Base-by-base conservation (phyloP, 2,797 vertebrate species). In the Bryconaethiops microstoma region DNA sequence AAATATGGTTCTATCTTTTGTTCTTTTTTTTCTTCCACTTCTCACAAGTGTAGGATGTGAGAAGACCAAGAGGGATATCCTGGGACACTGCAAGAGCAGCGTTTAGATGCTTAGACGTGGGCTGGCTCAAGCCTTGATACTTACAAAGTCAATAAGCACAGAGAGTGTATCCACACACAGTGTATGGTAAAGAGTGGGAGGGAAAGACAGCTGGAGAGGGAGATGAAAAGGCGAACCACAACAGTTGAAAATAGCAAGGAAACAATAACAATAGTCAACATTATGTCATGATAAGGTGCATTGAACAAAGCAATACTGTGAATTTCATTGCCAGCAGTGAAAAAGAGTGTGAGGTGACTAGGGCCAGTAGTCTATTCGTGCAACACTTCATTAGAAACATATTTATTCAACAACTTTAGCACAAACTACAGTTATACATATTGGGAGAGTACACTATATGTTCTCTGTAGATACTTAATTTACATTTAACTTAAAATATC, bases 41-140 rank as follows among this genome's bases (percentile, higher is more conserved):
- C 77, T 81, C 74, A 81, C 59, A 57, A 73, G 75, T 73, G 80
- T 82, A 82, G 80, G 80, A 77, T 8, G 75, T 77, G 68, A 77
- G 80, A 82, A 82, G 7, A 64, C 54, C 76, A 54, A 52, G 57
- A 71, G 7, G 45, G 48, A 42, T 74, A 60, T 14, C 55, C 40
- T n/a, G 72, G 55, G 72, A 60, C 70, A 45, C 13, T n/a, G 70
- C 8, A 19, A 13, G 52, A 72, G 70, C 50, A 54, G 23, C 21
- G 21, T 48, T 35, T 55, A 29, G n/a, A 74, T 7, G n/a, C 39
- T 45, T 55, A 71, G 74, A 65, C 54, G 74, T 82, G 74, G 80
- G 68, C 65, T 50, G 29, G 42, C 64, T 81, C 65, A 57, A 62
- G 60, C 67, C 80, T 71, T 35, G n/a, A 52, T 60, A 45, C 67